A percentile compares a stretch with the other conserved stretches of the same genome.
Conservation (phyloP, 2,888 invertebrate species). For the Oasisia sp. region DNA sequence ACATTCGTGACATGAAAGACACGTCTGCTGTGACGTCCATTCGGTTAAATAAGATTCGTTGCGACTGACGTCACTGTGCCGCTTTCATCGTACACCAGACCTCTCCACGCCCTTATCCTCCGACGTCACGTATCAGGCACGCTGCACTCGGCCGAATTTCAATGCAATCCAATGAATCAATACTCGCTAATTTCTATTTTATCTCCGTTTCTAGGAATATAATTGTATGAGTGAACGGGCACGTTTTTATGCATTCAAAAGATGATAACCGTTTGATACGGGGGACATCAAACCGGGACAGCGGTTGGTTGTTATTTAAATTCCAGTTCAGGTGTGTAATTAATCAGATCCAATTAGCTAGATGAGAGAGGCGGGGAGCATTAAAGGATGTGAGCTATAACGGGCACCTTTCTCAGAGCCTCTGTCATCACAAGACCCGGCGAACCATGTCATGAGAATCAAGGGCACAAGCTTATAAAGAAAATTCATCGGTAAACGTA, state of each 20-base stretch:
- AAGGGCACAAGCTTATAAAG: too few species aligned
- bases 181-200: neutral
- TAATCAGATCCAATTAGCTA: neutral
- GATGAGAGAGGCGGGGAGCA: neutral
- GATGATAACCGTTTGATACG: neutral
- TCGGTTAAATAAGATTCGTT: neutral
- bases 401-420: neutral
- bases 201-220: neutral
- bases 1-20: neutral
- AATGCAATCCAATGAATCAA: neutral
- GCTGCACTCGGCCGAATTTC: neutral
- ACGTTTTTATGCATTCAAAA: neutral
- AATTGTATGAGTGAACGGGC: neutral
- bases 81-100: neutral
- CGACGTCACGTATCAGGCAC: neutral
- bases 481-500: too few species aligned
- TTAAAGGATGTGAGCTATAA: neutral
- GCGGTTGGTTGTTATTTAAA: neutral
- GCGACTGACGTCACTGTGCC: neutral
- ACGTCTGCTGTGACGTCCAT: neutral
- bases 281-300: neutral
- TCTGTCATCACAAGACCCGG: neutral
- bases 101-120: neutral
- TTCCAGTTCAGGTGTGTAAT: neutral
- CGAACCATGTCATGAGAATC: too few species aligned